Conservation (phyloP, 2,113 vertebrate species). For the Aldabrachelys gigantea region DNA sequence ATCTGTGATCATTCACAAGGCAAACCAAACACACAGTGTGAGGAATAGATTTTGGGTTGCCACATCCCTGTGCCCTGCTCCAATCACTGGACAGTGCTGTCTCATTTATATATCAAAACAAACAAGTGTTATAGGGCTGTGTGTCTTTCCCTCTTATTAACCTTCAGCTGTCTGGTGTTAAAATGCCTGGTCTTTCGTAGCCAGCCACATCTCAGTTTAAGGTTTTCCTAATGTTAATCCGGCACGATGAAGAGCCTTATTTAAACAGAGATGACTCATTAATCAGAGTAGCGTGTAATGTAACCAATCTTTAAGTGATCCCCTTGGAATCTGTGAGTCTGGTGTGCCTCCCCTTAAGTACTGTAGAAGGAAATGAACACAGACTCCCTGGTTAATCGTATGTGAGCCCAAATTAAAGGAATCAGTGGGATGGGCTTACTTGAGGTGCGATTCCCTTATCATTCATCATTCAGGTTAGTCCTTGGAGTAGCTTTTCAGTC, state of each 20-base stretch:
- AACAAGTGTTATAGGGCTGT: background rate
- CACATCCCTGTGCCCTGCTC: background rate
- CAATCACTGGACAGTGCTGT: background rate
- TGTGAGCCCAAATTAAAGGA: slow-evolving; percentile 67
- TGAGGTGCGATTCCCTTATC: background rate
- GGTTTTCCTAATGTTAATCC: slow-evolving; percentile 49
- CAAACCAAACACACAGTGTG: background rate
- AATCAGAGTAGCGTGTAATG: slow-evolving; percentile 53
- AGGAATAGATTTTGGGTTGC: background rate
- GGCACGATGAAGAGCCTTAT: slow-evolving; percentile 37
- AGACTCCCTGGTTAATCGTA: slow-evolving; percentile 59
- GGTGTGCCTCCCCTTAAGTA: slow-evolving; percentile 62
- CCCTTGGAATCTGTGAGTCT: slow-evolving; percentile 51
- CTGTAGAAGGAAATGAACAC: slow-evolving; percentile 58
- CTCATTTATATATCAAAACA: background rate
- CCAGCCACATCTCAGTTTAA: slow-evolving; percentile 34
- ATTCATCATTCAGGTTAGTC: slow-evolving; percentile 17
- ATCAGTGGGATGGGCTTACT: slow-evolving; percentile 45
- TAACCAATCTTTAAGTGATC: slow-evolving; percentile 63
- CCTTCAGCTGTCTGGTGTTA: background rate
- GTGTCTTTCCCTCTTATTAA: background rate
- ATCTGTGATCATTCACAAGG: background rate
- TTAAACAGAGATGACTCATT: slow-evolving; percentile 56
- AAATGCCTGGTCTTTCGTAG: slow-evolving; percentile 36
- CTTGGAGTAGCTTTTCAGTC: slow-evolving; percentile 42